Conservation (phyloP, 37 sponge, comb jelly and placozoan genomes). For the Beroe forskalii region DNA sequence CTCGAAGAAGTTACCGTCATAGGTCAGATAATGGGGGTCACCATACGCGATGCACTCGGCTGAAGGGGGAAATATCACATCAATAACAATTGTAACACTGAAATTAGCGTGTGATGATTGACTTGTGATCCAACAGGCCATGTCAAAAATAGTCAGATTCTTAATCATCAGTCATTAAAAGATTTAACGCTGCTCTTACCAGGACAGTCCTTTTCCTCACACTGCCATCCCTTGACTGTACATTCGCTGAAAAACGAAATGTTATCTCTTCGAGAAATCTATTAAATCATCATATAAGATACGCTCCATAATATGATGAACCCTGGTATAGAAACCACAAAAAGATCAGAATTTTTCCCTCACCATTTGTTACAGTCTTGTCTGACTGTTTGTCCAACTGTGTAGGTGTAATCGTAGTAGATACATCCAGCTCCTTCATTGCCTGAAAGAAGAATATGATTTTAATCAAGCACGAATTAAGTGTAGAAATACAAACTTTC, state of each 20-base stretch:
- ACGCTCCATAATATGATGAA: too few species aligned
- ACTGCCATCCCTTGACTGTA: slow-evolving; percentile 11
- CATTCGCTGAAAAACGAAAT: not conserved
- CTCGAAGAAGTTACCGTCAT: slow-evolving; percentile 56
- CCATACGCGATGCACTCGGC: slow-evolving; percentile 55
- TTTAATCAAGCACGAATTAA: too few species aligned
- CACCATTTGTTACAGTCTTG: slow-evolving; percentile 51
- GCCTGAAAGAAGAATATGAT: not conserved
- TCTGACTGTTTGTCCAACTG: not conserved
- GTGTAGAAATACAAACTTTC: too few species aligned
- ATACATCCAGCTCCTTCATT: not conserved
- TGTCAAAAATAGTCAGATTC: too few species aligned
- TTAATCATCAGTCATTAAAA: too few species aligned
- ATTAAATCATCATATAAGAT: too few species aligned
- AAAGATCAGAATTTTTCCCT: too few species aligned
- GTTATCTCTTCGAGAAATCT: not conserved
- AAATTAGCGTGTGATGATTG: too few species aligned
- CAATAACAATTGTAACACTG: not conserved
- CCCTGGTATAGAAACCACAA: too few species aligned
- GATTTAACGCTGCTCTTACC: too few species aligned
- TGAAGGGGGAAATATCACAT: not conserved
- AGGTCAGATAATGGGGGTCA: slow-evolving; percentile 66
- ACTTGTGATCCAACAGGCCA: too few species aligned
- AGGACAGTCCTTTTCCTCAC: slow-evolving; percentile 51
- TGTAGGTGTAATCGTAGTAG: slow-evolving; percentile 29